Conservation (phyloP, 2,797 vertebrate species). For the Pipistrellus pygmaeus region DNA sequence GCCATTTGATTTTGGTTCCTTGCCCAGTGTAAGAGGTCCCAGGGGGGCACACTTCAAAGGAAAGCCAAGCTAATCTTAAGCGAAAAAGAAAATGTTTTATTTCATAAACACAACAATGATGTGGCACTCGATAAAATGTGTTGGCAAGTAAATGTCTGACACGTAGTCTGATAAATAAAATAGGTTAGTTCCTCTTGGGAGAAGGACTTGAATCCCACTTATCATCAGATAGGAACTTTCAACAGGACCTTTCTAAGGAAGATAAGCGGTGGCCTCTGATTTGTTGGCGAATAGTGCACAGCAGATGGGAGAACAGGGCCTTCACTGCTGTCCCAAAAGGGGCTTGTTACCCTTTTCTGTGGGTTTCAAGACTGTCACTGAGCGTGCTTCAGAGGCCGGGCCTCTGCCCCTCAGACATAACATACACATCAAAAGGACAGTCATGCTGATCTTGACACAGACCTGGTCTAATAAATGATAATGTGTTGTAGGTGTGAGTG, state of each 20-base stretch:
- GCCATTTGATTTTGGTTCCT: constrained; percentile 70
- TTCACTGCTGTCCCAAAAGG: background rate
- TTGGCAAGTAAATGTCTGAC: constrained; percentile 55
- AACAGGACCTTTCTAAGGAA: background rate
- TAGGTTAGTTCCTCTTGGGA: constrained; percentile 53
- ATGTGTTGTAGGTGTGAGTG: background rate
- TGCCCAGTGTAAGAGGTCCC: constrained; percentile 65
- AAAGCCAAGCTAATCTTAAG: constrained; percentile 60
- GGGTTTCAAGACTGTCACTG: background rate
- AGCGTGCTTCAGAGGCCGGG: background rate
- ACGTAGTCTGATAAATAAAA: constrained; percentile 9
- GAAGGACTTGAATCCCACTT: constrained; percentile 59
- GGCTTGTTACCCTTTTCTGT: background rate
- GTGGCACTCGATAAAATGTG: constrained; percentile 58
- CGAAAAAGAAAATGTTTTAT: constrained; percentile 64
- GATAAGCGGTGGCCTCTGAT: background rate
- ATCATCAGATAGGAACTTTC: constrained; percentile 27
- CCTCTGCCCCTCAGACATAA: background rate
- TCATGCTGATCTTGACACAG: background rate
- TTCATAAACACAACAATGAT: constrained; percentile 71
- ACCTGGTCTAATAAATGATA: background rate
- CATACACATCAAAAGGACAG: background rate
- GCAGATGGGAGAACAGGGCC: background rate
- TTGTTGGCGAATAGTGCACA: background rate
- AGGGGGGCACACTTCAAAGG: constrained; percentile 58